Conservation (phyloP, 2,113 vertebrate genomes). For the Corythoichthys intestinalis region DNA sequence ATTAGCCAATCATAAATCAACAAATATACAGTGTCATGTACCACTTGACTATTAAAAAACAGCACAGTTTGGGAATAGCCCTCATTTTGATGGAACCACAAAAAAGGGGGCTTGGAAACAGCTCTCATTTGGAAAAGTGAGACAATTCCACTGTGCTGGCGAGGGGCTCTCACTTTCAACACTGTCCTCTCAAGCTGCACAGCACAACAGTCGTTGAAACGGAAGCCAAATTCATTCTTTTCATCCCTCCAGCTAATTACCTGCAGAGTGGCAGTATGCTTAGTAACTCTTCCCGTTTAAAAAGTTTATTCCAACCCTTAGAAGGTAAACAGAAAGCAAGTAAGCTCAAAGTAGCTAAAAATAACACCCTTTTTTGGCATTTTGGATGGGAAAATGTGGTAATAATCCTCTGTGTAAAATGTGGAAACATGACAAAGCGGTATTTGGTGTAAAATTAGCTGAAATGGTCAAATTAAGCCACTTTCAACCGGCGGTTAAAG, state of each 20-base stretch:
- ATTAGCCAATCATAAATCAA: conserved; percentile 19
- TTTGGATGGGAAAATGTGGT: conserved; percentile 25
- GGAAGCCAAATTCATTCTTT: conserved; percentile 48
- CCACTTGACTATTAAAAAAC: conserved; percentile 14
- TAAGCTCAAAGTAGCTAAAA: conserved; percentile 35
- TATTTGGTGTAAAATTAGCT: conserved; percentile 59
- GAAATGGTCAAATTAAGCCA: conserved; percentile 38
- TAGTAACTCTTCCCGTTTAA: conserved; percentile 53
- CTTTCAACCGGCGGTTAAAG: too few relatives aligned
- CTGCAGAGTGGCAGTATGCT: conserved; percentile 62
- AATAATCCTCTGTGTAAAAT: conserved; percentile 30
- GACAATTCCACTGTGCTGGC: conserved; percentile 32
- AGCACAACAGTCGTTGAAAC: conserved; percentile 60
- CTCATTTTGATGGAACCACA: conserved; percentile 42
- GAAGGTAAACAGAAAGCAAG: conserved; percentile 33
- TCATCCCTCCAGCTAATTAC: conserved; percentile 66
- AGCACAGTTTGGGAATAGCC: conserved; percentile 49
- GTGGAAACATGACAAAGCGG: conserved; percentile 33
- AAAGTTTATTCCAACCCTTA: conserved; percentile 54
- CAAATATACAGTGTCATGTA: conserved; percentile 20
- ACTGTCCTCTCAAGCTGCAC: conserved; percentile 44
- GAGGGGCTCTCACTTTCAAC: conserved; percentile 56
- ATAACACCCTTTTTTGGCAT: conserved; percentile 17
- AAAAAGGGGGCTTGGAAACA: conserved; percentile 27
- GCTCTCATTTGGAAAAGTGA: not conserved